A percentile compares a stretch with the other conserved stretches of the same genome.
Conservation (phyloP, 2,797 vertebrate species). For the Sebastes trivittatus region DNA sequence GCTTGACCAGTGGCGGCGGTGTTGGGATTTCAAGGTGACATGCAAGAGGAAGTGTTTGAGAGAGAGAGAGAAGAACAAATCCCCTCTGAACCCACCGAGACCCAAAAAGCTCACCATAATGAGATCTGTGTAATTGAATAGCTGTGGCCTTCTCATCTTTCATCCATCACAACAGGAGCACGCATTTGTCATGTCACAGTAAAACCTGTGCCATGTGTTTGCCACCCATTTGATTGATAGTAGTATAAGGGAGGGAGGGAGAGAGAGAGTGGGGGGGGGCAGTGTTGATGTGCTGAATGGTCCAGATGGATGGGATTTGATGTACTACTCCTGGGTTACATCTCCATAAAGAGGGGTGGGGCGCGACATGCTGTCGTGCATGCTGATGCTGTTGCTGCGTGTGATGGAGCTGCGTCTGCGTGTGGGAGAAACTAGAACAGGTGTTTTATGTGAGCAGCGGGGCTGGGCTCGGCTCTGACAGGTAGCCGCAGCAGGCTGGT, state of each 20-base stretch:
- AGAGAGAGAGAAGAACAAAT: not conserved
- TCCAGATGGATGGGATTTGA: slow-evolving; percentile 73
- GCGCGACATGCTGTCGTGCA: slow-evolving; percentile 27
- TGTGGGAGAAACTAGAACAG: slow-evolving; percentile 23
- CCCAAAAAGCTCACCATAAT: slow-evolving; percentile 22
- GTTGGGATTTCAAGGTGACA: slow-evolving; percentile 44
- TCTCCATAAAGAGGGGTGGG: slow-evolving; percentile 51
- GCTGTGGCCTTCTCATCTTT: slow-evolving; percentile 32
- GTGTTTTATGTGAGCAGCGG: slow-evolving; percentile 36
- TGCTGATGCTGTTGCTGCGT: slow-evolving; percentile 31
- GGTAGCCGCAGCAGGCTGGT: slow-evolving; percentile 36
- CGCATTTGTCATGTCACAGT: slow-evolving; percentile 30
- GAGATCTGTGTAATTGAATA: slow-evolving; percentile 47
- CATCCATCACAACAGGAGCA: slow-evolving; percentile 15
- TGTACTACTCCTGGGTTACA: slow-evolving; percentile 54
- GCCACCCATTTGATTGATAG: slow-evolving; percentile 51
- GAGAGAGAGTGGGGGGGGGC: not conserved
- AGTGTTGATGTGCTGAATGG: slow-evolving; percentile 37
- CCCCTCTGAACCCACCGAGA: slow-evolving; percentile 1
- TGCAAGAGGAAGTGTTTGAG: not conserved
- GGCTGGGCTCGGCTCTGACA: slow-evolving; percentile 34
- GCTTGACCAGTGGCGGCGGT: not conserved
- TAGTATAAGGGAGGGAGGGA: not conserved
- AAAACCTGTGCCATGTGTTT: slow-evolving; percentile 23
- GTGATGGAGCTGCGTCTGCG: not conserved